Percentiles rank a stretch among this genome's conserved stretches.
Evolutionary conservation across 2,888 invertebrate genomes (phyloP).

Genomic region (Pseudanteris insignis): DNA sequence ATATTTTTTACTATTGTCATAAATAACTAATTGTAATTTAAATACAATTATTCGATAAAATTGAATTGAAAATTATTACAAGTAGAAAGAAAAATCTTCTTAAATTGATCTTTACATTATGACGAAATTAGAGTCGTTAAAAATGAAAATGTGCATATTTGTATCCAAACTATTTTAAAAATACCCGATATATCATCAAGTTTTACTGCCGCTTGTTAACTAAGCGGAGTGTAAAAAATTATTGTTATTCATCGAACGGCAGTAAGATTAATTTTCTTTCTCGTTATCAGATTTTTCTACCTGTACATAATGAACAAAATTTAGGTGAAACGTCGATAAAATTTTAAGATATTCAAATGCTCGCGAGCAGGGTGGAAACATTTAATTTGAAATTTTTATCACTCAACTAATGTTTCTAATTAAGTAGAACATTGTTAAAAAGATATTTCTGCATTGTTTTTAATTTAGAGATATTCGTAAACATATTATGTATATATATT

Average conservation of each 20-base stretch:
- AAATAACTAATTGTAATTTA: background rate
- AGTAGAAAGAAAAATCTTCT: conserved; percentile 5
- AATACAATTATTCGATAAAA: background rate
- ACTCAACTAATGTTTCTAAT: background rate
- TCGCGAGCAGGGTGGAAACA: conserved; percentile 35
- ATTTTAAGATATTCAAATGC: conserved; percentile 49
- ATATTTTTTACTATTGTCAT: background rate
- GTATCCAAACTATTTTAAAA: conserved; percentile 16
- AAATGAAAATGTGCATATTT: conserved; percentile 20
- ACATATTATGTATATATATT: no score
- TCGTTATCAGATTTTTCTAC: conserved; percentile 57
- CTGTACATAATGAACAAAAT: conserved; percentile 50
- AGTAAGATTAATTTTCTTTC: conserved; percentile 32
- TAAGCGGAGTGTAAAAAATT: conserved; percentile 48
- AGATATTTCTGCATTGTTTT: background rate
- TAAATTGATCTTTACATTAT: conserved; percentile 25
- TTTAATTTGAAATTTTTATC: conserved; percentile 1
- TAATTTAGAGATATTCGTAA: no score
- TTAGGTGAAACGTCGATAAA: conserved; percentile 48
- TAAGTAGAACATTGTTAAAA: conserved; percentile 2
- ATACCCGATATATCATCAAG: conserved; percentile 17
- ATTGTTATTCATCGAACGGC: conserved; percentile 48
- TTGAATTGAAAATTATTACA: background rate
- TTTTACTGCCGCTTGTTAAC: conserved; percentile 29
- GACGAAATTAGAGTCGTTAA: conserved; percentile 5